These are phyloP conservation scores for Pristionchus arcanus DNA, from an alignment of 2,888 invertebrate species.

Conservation along the genomic window DNA sequence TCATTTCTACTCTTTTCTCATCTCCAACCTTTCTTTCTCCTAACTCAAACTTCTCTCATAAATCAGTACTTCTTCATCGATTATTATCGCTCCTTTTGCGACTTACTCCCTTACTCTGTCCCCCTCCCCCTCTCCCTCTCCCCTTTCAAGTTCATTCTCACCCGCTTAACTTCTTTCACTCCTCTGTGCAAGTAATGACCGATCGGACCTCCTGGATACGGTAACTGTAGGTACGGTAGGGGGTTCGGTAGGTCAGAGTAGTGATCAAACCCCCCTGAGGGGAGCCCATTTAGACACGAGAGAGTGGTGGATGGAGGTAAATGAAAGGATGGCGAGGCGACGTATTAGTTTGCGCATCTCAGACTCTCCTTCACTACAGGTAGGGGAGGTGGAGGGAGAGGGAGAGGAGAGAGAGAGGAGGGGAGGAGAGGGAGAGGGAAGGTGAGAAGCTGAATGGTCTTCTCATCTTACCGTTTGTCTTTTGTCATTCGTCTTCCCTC, in stretches of 20 bases:
- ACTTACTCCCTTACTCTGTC: neutral
- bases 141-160: neutral
- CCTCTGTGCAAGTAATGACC: neutral
- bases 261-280: too few relatives aligned
- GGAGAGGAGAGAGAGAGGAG: conserved; percentile 39
- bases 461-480: conserved; percentile 54
- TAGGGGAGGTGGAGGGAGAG: conserved; percentile 46
- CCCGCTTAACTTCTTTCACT: neutral
- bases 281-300: neutral
- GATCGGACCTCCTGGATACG: too few relatives aligned
- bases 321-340: conserved; percentile 6
- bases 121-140: neutral
- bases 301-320: neutral
- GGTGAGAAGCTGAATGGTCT: conserved; percentile 55
- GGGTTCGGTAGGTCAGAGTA: too few relatives aligned
- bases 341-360: conserved; percentile 51
- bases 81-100: conserved; percentile 42
- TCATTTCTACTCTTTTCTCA: neutral
- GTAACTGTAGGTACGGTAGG: too few relatives aligned
- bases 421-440: conserved; percentile 46
- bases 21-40: neutral
- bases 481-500: conserved; percentile 23
- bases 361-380: neutral
- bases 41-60: conserved; percentile 17
- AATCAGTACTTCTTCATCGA: conserved; percentile 32